These are phyloP conservation scores for Microhierax caerulescens DNA, from an alignment of 2,797 vertebrate species.

Conservation along the genomic window DNA sequence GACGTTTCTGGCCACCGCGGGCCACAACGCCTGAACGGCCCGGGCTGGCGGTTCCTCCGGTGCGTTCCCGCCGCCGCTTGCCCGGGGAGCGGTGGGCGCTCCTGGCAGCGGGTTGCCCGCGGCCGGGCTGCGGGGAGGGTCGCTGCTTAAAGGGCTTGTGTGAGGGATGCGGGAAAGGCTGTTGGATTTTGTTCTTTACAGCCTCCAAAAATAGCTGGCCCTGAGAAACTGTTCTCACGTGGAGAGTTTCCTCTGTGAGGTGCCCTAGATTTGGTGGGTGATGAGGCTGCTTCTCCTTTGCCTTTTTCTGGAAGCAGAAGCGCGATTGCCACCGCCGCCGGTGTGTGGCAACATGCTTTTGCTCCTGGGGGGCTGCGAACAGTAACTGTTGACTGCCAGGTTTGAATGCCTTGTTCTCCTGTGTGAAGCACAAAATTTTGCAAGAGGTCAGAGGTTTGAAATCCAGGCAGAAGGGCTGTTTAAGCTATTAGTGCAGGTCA, in stretches of 20 bases:
- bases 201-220: not conserved
- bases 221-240: not conserved
- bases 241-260: not conserved
- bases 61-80: not conserved
- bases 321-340: fast-evolving
- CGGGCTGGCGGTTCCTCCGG: fast-evolving
- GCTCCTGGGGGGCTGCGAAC: fast-evolving
- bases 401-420: not conserved
- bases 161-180: not conserved
- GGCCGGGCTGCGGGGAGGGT: fast-evolving
- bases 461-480: not conserved
- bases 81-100: fast-evolving
- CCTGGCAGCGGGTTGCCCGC: not conserved
- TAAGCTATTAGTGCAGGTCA: fast-evolving
- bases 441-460: not conserved
- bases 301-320: not conserved
- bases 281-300: not conserved
- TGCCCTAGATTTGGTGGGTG: not conserved
- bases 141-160: fast-evolving
- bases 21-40: fast-evolving
- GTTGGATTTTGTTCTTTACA: not conserved
- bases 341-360: fast-evolving
- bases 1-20: not conserved
- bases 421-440: not conserved
- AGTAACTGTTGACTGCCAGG: not conserved